Base-by-base conservation (phyloP, 2,888 invertebrate species). In the Disparrhopalites patrizii region DNA sequence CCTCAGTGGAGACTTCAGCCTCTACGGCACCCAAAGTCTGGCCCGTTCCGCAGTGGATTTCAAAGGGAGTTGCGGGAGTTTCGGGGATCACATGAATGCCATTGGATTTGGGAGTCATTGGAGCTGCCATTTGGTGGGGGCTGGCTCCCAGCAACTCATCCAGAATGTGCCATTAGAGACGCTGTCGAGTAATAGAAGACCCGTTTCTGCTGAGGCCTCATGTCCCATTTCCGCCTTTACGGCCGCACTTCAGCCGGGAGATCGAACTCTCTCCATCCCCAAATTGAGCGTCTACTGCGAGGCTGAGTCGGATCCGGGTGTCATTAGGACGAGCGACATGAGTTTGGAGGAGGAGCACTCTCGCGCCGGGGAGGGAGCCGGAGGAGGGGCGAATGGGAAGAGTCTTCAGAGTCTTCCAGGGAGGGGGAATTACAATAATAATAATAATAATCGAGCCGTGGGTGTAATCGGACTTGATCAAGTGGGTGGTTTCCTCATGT, bases 71-170 rank as follows among this genome's bases (percentile, higher is more conserved):
- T 76, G 79, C 0, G 86, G 86, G 20, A 88, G 88, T 74, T 88
- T 90, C 54, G 90, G 90, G 2, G 90, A 90, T 78, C 80, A 89
- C 75, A 90, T 90, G 89, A 90, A 90, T 78, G 79, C 84, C 76
- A 85, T 85, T 76, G 85, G 85, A 77, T 88, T 86, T 76, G 88
- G 88, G 68, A 86, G 86, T 77, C 85, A 82, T 68, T 87, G 85
- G 82, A 88, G 87, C 74, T 83, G 88, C 1, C 83, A 87, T 20
- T 87, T 88, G 78, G 72, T 70, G 58, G 5, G 8, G 27, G 13
- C 27, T 3, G 51, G 27, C 23, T 71, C 76, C 0, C 89, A 89
- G 75, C 85, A 85, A 55, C 84, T 89, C 47, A 88, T 89, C 8
- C 82, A 85, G 75, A 85, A 86, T 30, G 87, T 89, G 58, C 89